These are phyloP conservation scores for Ifrita kowaldi DNA, from an alignment of 2,113 vertebrate genomes.

Conservation along the genomic window DNA sequence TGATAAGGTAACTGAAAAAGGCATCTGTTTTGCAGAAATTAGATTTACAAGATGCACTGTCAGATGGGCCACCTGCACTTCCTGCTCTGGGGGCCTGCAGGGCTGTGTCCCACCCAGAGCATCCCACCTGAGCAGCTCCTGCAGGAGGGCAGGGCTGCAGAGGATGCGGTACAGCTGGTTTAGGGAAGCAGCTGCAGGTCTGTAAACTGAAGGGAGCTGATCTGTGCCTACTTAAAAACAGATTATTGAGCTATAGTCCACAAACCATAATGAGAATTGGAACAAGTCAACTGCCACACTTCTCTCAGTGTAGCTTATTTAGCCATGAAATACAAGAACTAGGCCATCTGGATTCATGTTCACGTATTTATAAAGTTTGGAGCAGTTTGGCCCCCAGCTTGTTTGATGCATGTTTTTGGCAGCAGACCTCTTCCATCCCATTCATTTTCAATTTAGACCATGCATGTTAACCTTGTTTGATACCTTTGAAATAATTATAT, in stretches of 20 bases:
- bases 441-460: neutral
- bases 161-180: neutral
- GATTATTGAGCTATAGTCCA: neutral
- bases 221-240: neutral
- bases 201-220: neutral
- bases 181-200: neutral
- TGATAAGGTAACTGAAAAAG: neutral
- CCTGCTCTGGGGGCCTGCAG: neutral
- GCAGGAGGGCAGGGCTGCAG: neutral
- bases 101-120: neutral
- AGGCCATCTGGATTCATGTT: neutral
- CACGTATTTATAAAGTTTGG: neutral
- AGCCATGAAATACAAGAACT: neutral
- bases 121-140: neutral
- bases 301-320: neutral
- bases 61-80: neutral
- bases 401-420: neutral
- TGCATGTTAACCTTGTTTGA: neutral
- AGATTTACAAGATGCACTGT: fast-evolving
- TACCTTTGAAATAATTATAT: neutral
- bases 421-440: neutral
- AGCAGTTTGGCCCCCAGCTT: neutral
- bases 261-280: neutral
- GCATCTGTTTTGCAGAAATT: neutral
- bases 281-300: neutral